Base-by-base conservation (phyloP, 2,113 vertebrate genomes). In the Hippolais icterina region DNA sequence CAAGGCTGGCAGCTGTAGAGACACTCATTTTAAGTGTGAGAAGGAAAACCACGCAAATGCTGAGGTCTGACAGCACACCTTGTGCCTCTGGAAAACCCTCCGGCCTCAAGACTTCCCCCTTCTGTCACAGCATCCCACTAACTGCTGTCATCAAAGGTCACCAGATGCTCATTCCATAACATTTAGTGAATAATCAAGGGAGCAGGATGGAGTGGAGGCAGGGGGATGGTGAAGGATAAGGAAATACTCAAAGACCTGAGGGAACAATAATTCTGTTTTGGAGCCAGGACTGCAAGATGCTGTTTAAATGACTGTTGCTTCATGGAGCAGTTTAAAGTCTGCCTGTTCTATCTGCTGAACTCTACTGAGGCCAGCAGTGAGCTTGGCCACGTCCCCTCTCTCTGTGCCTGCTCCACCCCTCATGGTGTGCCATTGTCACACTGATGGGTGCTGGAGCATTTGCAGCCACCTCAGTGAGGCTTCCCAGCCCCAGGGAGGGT, bases 31-130 rank as follows among this genome's bases (percentile, higher is more conserved):
- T 29, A 29, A 53, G 15, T 19, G 50, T n/a, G 60, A 33, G 35
- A 74, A 83, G 66, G 35, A 49, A 82, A 93, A 15, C 3, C 0
- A 6, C 0, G 7, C 0, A 0, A 25, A n/a, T 1, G 0, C 0
- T 6, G 46, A 56, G n/a, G 46, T 53, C 83, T 83, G 87, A 81
- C 78, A 80, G 80, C 50, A 41, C 47, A 69, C 59, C 71, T 44
- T 47, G 29, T 5, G 2, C 3, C 7, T 54, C 76, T 70, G 47
- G 44, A 82, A 87, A 77, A 52, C 72, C 33, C 69, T 49, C 27
- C 0, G 1, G 64, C 81, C 70, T 68, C 70, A 23, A 64, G 84
- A 41, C 35, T 54, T 44, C 27, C 57, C 80, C 57, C 65, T 85
- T 66, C 47, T 59, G 42, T 27, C 70, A 22, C 19, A 56, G 76